Evolutionary conservation across 2,113 vertebrate genomes (phyloP), one percentile per base, ranked within the genome.

Genomic region (Equus quagga): DNA sequence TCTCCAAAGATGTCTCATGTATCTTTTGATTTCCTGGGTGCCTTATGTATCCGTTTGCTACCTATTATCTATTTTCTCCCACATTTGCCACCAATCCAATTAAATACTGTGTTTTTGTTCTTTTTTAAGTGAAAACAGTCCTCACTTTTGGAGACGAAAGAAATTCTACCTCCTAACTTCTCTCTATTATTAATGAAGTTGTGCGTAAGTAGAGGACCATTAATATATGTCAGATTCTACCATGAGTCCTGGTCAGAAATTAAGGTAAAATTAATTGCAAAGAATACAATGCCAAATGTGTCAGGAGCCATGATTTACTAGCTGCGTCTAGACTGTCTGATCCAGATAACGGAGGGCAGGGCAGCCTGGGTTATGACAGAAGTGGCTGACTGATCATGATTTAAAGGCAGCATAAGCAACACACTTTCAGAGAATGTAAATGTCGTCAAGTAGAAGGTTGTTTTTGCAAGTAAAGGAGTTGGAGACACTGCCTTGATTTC

Each of bases 201-300:
- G 23, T 76, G 49, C 44, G 1, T 54, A 3, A 79, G 0, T 46
- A 56, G 24, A 90, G 14, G 36, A 12, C 10, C 54, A 95, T 92
- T 70, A 94, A 96, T 90, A 86, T 7, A 51, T 84, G 93, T 41
- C 80, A 90, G 82, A 65, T 87, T 96, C 72, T 89, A 54, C 33
- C n/a, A 58, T 41, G 46, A 81, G 28, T 75, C n/a, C 8, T 82
- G n/a, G 28, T 86, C 51, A 94, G 79, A 76, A 96, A 96, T 94
- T 94, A 97, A 93, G 49, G 41, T 17, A 73, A 90, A 96, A 96
- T 92, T 95, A 94, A 96, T 96, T 83, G 75, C 67, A 92, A 69
- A 96, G 93, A 97, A 91, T 86, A 89, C 19, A 62, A 19, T 85
- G 89, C 36, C 31, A 11, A 94, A 62, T 58, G 85, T 98, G 88